Evolutionary conservation across 2,113 vertebrate genomes (phyloP), one percentile per base, ranked within the genome.

Genomic region (Suncus etruscus): DNA sequence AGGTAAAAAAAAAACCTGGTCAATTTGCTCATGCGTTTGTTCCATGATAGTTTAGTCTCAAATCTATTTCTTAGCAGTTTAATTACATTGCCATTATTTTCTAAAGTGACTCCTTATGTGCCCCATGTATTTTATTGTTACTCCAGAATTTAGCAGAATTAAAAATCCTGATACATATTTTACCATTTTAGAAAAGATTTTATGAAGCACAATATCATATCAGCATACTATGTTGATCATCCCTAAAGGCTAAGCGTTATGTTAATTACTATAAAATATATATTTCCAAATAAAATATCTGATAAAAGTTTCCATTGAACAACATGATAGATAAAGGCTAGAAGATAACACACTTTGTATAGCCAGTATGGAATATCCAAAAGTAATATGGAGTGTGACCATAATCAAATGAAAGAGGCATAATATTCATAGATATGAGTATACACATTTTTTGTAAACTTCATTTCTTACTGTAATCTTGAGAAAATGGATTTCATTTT

Each of bases 281-380:
- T 3, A 1, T 86, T 92, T 84, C 81, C 74, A 89, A 74, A 88
- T 45, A 74, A 90, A 92, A 90, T 83, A 9, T 91, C 73, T 90
- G 73, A 76, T 6, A 65, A 75, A 31, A 93, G 12, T 54, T 83
- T 94, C 63, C 54, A 86, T 25, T 69, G 69, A 85, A 10, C 72
- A 94, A 58, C 4, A 80, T 74, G 84, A 92, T 61, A 91, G 83
- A 87, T 45, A 48, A 86, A 39, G 92, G 89, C 86, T 25, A 11
- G 25, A 24, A 88, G 65, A 86, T 92, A 95, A 48, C 58, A n/a
- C 92, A 81, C 94, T 91, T 89, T 94, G 68, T 90, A 72, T 50
- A 76, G 92, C 80, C 91, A 94, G 25, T 9, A 50, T 1, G 16
- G 31, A 8, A 58, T 74, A 79, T n/a, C 66, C 72, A 93, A 82